Percentiles rank a stretch among this genome's conserved stretches.
These are phyloP conservation scores for Cancer borealis DNA, from an alignment of 2,888 invertebrate species.

Conservation along the genomic window DNA sequence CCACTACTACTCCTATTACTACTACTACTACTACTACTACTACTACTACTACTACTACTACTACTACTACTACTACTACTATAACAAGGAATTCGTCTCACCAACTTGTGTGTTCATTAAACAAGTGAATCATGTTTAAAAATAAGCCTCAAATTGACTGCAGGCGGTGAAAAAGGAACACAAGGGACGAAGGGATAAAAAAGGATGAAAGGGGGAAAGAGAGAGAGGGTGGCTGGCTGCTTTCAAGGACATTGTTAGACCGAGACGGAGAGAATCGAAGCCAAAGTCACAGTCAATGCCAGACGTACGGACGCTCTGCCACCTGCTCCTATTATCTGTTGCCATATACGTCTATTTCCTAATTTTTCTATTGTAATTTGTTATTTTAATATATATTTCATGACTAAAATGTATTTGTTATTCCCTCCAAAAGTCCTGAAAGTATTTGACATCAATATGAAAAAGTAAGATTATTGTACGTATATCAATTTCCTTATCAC, in stretches of 20 bases:
- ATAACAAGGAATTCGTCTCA: too few relatives aligned
- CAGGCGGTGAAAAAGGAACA: conserved; percentile 2
- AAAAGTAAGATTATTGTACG: too few relatives aligned
- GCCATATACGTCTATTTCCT: not conserved
- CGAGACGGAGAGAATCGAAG: not conserved
- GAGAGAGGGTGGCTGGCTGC: conserved; percentile 6
- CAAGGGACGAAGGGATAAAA: not conserved
- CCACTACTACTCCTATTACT: too few relatives aligned
- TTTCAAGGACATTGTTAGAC: not conserved
- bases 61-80: too few relatives aligned
- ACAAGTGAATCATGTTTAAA: not conserved
- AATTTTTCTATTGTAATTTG: not conserved
- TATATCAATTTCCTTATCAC: too few relatives aligned
- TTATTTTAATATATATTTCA: not conserved
- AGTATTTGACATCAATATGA: too few relatives aligned
- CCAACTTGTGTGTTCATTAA: not conserved
- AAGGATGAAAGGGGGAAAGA: not conserved
- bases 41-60: too few relatives aligned
- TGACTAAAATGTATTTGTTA: too few relatives aligned
- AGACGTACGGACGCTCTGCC: not conserved
- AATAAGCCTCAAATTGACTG: conserved; percentile 1
- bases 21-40: too few relatives aligned
- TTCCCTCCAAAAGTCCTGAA: too few relatives aligned
- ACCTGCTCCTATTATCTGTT: not conserved
- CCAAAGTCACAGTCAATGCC: not conserved